A percentile compares a stretch with the other conserved stretches of the same genome.
Conservation (phyloP, 2,797 vertebrate genomes). For the Pangasius macronema region DNA sequence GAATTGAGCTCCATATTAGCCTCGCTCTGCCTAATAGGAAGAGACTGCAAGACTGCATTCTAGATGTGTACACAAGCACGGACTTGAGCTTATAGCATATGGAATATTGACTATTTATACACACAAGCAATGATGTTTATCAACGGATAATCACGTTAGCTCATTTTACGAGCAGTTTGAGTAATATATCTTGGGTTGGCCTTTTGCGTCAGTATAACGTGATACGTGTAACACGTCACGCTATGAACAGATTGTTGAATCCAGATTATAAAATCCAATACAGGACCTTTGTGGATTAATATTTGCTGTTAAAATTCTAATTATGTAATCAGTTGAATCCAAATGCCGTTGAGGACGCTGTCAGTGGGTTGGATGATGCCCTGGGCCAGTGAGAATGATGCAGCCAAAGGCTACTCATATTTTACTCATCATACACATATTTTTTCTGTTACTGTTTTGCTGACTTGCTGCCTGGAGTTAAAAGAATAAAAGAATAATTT, state of each 20-base stretch:
- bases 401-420: conserved; percentile 51
- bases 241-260: conserved; percentile 55
- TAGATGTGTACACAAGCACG: conserved; percentile 62
- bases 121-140: not conserved
- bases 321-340: conserved; percentile 80
- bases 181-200: conserved; percentile 3
- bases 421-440: not conserved
- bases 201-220: not conserved
- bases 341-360: conserved; percentile 51
- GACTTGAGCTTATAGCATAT: conserved; percentile 41
- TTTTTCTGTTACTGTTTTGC: conserved; percentile 22
- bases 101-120: not conserved
- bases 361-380: conserved; percentile 44
- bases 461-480: conserved; percentile 21
- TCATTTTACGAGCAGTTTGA: not conserved
- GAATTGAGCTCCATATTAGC: conserved; percentile 71
- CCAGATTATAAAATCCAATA: conserved; percentile 71
- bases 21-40: conserved; percentile 71
- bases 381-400: conserved; percentile 47
- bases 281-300: conserved; percentile 74
- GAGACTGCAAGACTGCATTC: conserved; percentile 69
- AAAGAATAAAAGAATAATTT: not conserved
- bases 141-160: conserved; percentile 8
- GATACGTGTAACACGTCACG: conserved; percentile 59
- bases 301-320: conserved; percentile 76